phyloP scores from a whole-genome alignment of 2,888 invertebrate genomes.

The Mythimna loreyi region DNA sequence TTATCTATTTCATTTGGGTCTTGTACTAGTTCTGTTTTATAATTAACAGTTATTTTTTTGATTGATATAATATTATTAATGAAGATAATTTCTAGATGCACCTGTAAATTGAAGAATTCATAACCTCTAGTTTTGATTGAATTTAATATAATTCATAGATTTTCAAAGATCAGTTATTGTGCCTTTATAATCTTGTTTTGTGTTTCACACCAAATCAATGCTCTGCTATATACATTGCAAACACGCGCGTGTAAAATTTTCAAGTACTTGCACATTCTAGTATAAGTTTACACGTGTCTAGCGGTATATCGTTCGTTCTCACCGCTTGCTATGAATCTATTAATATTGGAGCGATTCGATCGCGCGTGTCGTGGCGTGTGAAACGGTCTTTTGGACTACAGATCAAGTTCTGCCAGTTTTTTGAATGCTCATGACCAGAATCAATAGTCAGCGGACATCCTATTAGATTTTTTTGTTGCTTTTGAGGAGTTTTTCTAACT shows the following conservation, averaged over 20 bases:
- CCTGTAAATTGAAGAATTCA: too few species aligned
- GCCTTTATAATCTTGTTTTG: conserved; percentile 13
- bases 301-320: conserved; percentile 44
- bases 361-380: conserved; percentile 35
- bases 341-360: conserved; percentile 23
- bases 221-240: conserved; percentile 20
- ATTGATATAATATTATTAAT: conserved; percentile 6
- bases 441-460: conserved; percentile 37
- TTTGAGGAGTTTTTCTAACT: not conserved
- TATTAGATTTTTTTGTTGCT: conserved; percentile 43
- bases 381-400: conserved; percentile 4
- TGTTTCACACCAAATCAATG: conserved; percentile 18
- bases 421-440: conserved; percentile 28
- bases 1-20: conserved; percentile 45
- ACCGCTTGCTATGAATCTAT: conserved; percentile 35
- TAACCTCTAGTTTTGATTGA: too few species aligned
- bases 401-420: conserved; percentile 43
- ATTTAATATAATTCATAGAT: not conserved
- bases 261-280: conserved; percentile 30
- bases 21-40: conserved; percentile 30
- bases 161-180: not conserved
- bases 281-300: conserved; percentile 34
- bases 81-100: too few species aligned
- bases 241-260: conserved; percentile 27
- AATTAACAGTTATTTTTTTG: conserved; percentile 13